These are phyloP conservation scores for Elephantulus edwardii DNA, from an alignment of 2,113 vertebrate genomes.

Conservation along the genomic window DNA sequence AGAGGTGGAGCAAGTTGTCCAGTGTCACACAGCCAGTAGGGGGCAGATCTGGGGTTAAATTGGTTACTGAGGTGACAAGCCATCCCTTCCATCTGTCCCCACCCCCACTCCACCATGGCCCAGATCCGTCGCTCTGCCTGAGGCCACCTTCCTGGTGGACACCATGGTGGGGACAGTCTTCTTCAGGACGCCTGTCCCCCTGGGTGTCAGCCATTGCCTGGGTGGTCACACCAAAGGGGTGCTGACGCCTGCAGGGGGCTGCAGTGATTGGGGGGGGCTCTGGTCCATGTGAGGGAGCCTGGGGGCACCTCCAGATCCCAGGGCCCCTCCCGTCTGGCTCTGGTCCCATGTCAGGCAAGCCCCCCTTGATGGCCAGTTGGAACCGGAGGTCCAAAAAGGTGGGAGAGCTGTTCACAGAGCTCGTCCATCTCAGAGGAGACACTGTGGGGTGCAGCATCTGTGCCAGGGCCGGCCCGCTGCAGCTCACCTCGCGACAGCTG, in stretches of 20 bases:
- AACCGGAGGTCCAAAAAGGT: slow-evolving; percentile 70
- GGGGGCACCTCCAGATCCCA: not conserved
- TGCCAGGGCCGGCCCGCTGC: not conserved
- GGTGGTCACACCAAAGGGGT: accelerated
- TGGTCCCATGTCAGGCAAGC: not conserved
- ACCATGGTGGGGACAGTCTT: not conserved
- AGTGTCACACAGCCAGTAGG: not conserved
- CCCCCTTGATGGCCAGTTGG: slow-evolving; percentile 43
- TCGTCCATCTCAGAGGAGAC: not conserved
- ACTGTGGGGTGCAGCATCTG: accelerated
- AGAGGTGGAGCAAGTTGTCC: not conserved
- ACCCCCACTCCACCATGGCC: not conserved
- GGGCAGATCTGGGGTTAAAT: not conserved
- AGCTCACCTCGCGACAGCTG: not conserved
- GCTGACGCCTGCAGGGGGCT: slow-evolving; percentile 65
- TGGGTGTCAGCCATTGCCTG: not conserved
- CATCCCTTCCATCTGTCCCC: no score
- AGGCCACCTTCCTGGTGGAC: not conserved
- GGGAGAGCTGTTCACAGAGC: slow-evolving; percentile 71
- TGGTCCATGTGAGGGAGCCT: slow-evolving; percentile 55
- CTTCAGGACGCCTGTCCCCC: not conserved
- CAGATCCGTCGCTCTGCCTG: not conserved
- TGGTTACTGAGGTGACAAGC: not conserved
- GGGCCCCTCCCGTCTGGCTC: slow-evolving; percentile 17
- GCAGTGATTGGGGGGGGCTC: slow-evolving; percentile 82